Conservation (phyloP, 1,140 invertebrate genomes). For the Brachionus rubens region DNA sequence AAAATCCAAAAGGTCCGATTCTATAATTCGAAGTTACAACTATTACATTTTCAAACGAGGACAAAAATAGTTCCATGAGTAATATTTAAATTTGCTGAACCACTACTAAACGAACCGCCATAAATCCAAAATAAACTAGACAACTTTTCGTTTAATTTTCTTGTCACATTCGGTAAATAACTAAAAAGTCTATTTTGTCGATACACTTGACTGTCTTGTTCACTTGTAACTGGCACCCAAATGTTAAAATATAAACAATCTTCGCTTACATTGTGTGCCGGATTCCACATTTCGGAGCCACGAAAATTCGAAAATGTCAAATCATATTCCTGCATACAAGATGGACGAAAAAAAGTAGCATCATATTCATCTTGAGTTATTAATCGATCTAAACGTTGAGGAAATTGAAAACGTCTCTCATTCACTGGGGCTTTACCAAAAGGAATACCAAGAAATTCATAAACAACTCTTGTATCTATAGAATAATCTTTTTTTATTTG, state of each 20-base stretch:
- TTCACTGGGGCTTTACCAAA: constrained; percentile 49
- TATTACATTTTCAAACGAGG: constrained; percentile 60
- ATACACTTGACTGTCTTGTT: neutral
- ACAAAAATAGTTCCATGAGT: constrained; percentile 55
- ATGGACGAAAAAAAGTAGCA: neutral
- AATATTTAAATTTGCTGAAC: constrained; percentile 49
- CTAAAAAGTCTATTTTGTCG: constrained; percentile 25
- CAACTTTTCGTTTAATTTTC: neutral
- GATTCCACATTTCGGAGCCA: constrained; percentile 41
- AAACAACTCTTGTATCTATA: constrained; percentile 9
- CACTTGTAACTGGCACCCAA: constrained; percentile 50
- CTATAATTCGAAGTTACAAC: constrained; percentile 65
- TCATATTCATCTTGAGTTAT: neutral
- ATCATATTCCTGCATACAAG: constrained; percentile 41
- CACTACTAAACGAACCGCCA: constrained; percentile 54
- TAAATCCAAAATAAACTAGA: constrained; percentile 55
- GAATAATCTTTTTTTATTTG: neutral
- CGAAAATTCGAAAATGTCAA: neutral
- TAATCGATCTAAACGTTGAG: neutral
- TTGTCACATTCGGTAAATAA: constrained; percentile 1
- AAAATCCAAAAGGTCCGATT: constrained; percentile 59
- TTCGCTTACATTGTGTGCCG: constrained; percentile 48
- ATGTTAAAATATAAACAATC: constrained; percentile 59
- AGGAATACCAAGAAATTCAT: constrained; percentile 48
- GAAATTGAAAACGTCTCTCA: constrained; percentile 48